phyloP scores from a whole-genome alignment of 2,888 invertebrate genomes.

The Loripinus fragilis region DNA sequence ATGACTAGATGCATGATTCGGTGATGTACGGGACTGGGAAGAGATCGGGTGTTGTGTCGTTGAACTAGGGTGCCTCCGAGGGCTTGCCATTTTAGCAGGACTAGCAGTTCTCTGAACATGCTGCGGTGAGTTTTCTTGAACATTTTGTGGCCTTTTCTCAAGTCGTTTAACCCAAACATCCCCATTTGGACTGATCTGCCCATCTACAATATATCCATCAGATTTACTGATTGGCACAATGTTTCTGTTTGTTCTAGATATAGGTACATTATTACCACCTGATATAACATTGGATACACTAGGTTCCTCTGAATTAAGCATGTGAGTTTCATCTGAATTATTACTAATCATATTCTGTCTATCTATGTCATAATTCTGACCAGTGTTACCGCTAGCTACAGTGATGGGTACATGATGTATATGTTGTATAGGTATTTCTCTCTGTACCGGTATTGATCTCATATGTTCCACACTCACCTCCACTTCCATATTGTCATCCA shows the following conservation, averaged over 20 bases:
- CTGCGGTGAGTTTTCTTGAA: not conserved
- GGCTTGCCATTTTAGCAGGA: not conserved
- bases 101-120: constrained; percentile 33
- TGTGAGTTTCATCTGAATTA: not conserved
- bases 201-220: constrained; percentile 60
- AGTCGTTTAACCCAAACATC: constrained; percentile 44
- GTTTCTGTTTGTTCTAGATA: constrained; percentile 2
- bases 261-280: constrained; percentile 58
- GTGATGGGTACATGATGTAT: constrained; percentile 51
- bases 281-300: constrained; percentile 57
- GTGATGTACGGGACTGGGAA: not conserved
- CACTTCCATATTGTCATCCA: constrained; percentile 36
- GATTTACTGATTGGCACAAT: constrained; percentile 64
- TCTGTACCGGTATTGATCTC: constrained; percentile 31
- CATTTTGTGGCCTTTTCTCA: constrained; percentile 5
- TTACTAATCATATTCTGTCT: not conserved
- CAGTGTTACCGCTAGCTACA: constrained; percentile 63
- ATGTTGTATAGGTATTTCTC: constrained; percentile 46
- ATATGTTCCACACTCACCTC: constrained; percentile 56
- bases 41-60: constrained; percentile 13
- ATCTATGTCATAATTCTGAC: not conserved
- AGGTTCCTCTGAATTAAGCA: not conserved
- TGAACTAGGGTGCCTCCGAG: constrained; percentile 1
- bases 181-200: constrained; percentile 26
- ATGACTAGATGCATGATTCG: not conserved